A percentile compares a stretch with the other conserved stretches of the same genome.
Evolutionary conservation across 2,113 vertebrate genomes (phyloP).

Genomic region (Cichladusa arquata): DNA sequence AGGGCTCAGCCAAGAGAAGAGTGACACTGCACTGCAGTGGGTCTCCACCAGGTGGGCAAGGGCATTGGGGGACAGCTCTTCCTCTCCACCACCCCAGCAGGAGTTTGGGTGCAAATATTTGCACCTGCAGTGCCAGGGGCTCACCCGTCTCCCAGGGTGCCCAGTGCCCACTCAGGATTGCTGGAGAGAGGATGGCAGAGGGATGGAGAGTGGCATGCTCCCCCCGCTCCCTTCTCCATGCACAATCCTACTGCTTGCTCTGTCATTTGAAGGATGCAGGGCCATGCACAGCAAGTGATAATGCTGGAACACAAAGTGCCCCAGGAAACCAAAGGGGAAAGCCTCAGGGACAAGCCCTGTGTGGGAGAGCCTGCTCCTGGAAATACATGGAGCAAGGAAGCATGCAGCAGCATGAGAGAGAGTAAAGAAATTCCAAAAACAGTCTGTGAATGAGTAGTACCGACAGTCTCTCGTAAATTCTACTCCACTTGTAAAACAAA

Average conservation of each 20-base stretch:
- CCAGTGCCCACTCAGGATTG: background rate
- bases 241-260: background rate
- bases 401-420: accelerated
- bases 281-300: too few relatives aligned
- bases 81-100: background rate
- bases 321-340: background rate
- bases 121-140: background rate
- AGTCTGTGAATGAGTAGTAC: background rate
- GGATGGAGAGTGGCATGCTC: background rate
- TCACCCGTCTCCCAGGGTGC: background rate
- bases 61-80: background rate
- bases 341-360: background rate
- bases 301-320: background rate
- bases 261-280: background rate
- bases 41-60: background rate
- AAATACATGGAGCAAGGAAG: background rate
- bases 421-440: accelerated
- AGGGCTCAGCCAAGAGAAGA: background rate
- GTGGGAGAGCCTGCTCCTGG: background rate
- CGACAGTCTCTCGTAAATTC: background rate
- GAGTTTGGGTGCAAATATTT: background rate
- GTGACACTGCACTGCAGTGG: accelerated
- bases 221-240: accelerated
- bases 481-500: background rate
- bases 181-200: background rate